Evolutionary conservation across 1,140 invertebrate genomes (phyloP), one percentile per base, ranked within the genome.

Genomic region (Apolygus lucorum): DNA sequence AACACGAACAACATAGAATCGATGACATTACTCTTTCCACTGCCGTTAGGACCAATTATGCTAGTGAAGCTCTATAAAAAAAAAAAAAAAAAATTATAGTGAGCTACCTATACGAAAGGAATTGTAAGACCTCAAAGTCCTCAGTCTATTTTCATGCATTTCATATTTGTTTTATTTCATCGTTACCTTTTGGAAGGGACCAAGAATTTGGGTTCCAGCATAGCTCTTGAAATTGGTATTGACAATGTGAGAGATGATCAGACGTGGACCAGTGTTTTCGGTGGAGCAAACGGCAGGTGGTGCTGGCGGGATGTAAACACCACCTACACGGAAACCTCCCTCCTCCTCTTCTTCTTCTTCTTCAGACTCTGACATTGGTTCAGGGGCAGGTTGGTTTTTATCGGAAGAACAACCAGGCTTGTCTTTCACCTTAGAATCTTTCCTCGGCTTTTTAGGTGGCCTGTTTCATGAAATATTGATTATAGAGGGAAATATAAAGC

Each of bases 1-100:
- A 99, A 99, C 0, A 99, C 98, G 85, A 99, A 99, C 71, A 99
- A 82, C 90, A 99, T 93, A 0, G 98, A 96, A 80, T 99, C 98
- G 74, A 99, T 99, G 0, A 99, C 95, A 81, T 99, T 99, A 72
- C 94, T 97, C 77, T 99, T 99, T 0, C 98, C 98, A 82, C 94
- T 98, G n/a, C 98, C 98, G 83, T 99, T 99, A 0, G 98, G 97
- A 0, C 98, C 98, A 76, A 99, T 89, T 73, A 99, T 98, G 13
- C 95, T 87, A 24, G 95, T 95, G 76, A 99, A 99, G 80, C 91
- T 93, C 89, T 96, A 80, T 24, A 49, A 67, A 67, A 67, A 17
- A 42, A 4, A 42, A 42, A 42, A 8, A 42, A 17, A 8, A 42
- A 42, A n/a, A n/a, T n/a, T n/a, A n/a, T n/a, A n/a, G n/a, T n/a